Conservation (phyloP, 2,888 invertebrate genomes). For the Orchestes rusci region DNA sequence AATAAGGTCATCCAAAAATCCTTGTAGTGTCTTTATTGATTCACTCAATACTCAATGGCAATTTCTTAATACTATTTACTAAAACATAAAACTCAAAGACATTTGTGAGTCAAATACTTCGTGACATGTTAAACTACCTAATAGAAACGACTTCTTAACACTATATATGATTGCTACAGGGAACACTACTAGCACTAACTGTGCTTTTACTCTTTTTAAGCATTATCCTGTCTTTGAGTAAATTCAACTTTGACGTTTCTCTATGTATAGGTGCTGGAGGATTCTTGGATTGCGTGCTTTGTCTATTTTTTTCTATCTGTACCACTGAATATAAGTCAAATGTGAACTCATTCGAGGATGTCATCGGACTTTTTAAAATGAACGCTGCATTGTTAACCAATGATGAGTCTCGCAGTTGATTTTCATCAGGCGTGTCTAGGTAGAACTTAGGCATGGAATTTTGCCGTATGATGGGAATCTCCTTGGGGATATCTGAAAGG, state of each 20-base stretch:
- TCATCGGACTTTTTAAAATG: constrained; percentile 38
- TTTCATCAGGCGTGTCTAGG: constrained; percentile 40
- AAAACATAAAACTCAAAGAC: too few species aligned
- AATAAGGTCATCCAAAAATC: too few species aligned
- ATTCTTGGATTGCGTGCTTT: constrained; percentile 11
- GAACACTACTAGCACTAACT: constrained; percentile 29
- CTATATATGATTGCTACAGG: constrained; percentile 31
- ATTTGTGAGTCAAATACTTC: too few species aligned
- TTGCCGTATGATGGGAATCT: constrained; percentile 42
- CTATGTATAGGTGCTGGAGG: constrained; percentile 26
- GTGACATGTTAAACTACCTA: too few species aligned
- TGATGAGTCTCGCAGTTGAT: constrained; percentile 34
- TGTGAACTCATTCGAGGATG: constrained; percentile 29
- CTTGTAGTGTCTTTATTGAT: too few species aligned
- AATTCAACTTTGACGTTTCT: constrained; percentile 28
- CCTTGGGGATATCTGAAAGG: constrained; percentile 33
- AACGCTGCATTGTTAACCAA: constrained; percentile 33
- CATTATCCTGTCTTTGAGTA: constrained; percentile 34
- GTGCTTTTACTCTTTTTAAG: constrained; percentile 33
- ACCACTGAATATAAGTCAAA: constrained; percentile 43
- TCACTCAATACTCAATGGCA: too few species aligned
- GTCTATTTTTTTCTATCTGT: constrained; percentile 39
- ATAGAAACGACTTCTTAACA: constrained; percentile 4
- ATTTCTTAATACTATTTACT: too few species aligned
- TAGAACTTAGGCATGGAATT: constrained; percentile 43